Percentiles rank a stretch among this genome's conserved stretches.
phyloP scores from a whole-genome alignment of 1,140 invertebrate genomes.

The Galleria mellonella region DNA sequence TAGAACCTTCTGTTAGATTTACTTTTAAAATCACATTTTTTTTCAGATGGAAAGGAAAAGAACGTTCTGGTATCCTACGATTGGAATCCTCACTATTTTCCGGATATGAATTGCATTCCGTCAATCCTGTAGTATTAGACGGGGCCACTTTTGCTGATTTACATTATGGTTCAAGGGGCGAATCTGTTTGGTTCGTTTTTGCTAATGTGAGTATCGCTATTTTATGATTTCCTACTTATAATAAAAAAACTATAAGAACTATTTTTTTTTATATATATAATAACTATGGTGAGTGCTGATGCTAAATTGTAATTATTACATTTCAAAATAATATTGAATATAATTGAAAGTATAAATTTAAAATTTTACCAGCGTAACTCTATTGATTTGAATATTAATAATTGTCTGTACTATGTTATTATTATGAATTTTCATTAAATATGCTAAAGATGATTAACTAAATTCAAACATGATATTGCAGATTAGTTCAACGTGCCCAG shows the following conservation, averaged over 20 bases:
- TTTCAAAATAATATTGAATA: no score
- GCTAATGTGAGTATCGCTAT: conserved; percentile 74
- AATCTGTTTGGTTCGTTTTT: conserved; percentile 79
- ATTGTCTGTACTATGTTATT: no score
- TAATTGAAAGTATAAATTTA: no score
- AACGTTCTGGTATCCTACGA: conserved; percentile 75
- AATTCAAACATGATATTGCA: conserved; percentile 23
- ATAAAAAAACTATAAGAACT: no score
- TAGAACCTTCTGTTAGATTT: not conserved
- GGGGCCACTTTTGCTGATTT: conserved; percentile 73
- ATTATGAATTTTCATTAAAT: no score
- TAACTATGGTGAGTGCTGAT: no score
- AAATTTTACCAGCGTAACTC: no score
- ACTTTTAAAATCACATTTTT: not conserved
- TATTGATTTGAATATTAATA: no score
- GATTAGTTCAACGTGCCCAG: conserved; percentile 74
- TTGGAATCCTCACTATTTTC: conserved; percentile 78
- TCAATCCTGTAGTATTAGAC: conserved; percentile 68
- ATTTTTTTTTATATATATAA: no score
- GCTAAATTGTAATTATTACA: no score
- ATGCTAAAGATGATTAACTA: no score
- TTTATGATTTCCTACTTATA: conserved; percentile 6
- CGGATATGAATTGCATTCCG: conserved; percentile 75
- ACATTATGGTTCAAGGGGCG: conserved; percentile 74
- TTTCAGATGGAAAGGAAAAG: conserved; percentile 76